These are phyloP conservation scores for Hesperia comma DNA, from an alignment of 2,888 invertebrate genomes.

Conservation along the genomic window DNA sequence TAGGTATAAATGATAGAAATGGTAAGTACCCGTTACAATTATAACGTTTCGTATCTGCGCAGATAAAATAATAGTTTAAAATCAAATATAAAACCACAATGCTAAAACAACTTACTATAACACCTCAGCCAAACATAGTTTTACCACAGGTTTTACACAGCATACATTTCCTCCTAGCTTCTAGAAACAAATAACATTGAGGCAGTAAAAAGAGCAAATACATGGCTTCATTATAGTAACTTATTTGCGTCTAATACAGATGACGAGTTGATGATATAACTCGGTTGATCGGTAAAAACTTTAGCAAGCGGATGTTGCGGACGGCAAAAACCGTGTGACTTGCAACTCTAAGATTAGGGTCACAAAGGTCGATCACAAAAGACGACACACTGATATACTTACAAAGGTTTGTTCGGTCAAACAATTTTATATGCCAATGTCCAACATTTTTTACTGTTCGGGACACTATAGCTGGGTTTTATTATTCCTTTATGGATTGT, in stretches of 20 bases:
- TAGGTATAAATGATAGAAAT: too few relatives aligned
- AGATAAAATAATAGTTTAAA: too few relatives aligned
- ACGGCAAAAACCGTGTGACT: conserved; percentile 47
- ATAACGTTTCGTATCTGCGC: too few relatives aligned
- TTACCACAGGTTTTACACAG: too few relatives aligned
- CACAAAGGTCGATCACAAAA: conserved; percentile 41
- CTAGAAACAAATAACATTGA: not conserved
- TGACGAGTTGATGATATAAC: conserved; percentile 21
- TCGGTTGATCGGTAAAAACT: conserved; percentile 30
- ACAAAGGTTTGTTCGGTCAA: not conserved
- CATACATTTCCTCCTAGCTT: not conserved
- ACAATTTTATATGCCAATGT: not conserved
- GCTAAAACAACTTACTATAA: too few relatives aligned
- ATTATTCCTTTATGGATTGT: too few relatives aligned
- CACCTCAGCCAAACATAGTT: not conserved
- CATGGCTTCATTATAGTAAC: conserved; percentile 1
- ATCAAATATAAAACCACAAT: too few relatives aligned
- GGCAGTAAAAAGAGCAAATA: conserved; percentile 6
- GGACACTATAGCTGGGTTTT: too few relatives aligned
- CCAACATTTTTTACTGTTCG: not conserved
- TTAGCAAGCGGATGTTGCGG: conserved; percentile 46
- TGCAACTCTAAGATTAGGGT: conserved; percentile 44
- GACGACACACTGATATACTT: conserved; percentile 12
- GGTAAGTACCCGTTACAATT: too few relatives aligned
- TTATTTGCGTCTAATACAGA: conserved; percentile 20